phyloP scores from a whole-genome alignment of 2,113 vertebrate genomes.

The Setophaga coronata region DNA sequence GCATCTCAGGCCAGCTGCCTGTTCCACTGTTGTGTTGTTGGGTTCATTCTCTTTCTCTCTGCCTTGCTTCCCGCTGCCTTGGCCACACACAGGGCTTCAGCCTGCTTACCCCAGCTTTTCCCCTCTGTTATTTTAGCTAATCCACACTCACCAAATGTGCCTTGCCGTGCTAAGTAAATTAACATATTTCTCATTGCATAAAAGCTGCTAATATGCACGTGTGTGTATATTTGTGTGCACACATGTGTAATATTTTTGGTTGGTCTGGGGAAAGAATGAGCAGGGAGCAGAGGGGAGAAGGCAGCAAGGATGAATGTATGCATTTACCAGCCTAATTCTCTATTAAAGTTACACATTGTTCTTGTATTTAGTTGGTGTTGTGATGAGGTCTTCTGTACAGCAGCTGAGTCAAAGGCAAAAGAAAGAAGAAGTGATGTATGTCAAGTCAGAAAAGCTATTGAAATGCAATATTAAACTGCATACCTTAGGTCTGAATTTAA shows the following conservation, averaged over 20 bases:
- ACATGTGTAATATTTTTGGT: not conserved
- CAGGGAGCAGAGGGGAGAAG: not conserved
- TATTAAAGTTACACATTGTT: constrained; percentile 1
- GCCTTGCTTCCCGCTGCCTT: constrained; percentile 66
- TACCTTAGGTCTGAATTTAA: not conserved
- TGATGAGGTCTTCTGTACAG: not conserved
- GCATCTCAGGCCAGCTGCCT: constrained; percentile 91
- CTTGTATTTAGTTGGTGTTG: constrained; percentile 5
- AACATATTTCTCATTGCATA: not conserved
- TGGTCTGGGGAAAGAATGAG: not conserved
- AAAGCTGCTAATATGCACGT: not conserved
- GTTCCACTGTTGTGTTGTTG: constrained; percentile 75
- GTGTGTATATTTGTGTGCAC: not conserved
- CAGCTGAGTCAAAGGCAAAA: not conserved
- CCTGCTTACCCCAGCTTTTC: constrained; percentile 66
- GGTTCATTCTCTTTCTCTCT: constrained; percentile 68
- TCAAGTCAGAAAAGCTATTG: not conserved
- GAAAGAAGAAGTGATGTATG: not conserved
- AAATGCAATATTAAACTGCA: not conserved
- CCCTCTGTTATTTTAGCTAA: constrained; percentile 61
- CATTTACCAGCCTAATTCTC: not conserved
- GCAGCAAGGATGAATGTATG: not conserved
- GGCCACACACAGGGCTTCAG: constrained; percentile 67
- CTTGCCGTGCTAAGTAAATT: constrained; percentile 24
- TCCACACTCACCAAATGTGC: constrained; percentile 35